These are phyloP conservation scores for Drosophila borborema DNA, from an alignment of 2,888 invertebrate genomes.

Conservation along the genomic window DNA sequence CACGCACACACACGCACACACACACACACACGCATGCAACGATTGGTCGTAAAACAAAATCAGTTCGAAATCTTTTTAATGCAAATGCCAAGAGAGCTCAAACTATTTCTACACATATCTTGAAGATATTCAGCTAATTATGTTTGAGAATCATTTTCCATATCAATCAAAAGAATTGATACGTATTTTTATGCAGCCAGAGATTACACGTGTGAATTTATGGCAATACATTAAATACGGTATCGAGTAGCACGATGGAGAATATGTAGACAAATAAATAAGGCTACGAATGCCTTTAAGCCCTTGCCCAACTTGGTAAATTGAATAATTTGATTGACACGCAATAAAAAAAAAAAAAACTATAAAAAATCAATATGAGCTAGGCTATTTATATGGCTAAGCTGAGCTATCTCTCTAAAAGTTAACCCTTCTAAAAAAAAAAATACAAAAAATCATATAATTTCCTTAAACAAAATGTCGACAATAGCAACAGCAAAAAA, in stretches of 20 bases:
- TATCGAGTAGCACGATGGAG: not conserved
- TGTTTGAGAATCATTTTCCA: not conserved
- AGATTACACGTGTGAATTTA: conserved; percentile 16
- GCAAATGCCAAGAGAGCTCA: conserved; percentile 15
- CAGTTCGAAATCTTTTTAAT: conserved; percentile 1
- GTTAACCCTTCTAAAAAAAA: conserved; percentile 16
- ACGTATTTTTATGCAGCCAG: not conserved
- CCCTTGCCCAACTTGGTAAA: not conserved
- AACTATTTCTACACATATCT: not conserved
- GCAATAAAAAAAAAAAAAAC: not conserved
- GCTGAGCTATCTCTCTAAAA: not conserved
- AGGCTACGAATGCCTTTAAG: not conserved
- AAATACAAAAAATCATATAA: conserved; percentile 39
- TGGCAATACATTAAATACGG: not conserved
- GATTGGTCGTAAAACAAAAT: conserved; percentile 6
- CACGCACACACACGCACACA: conserved; percentile 46
- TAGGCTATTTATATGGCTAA: not conserved
- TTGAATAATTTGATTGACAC: conserved; percentile 13
- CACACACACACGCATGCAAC: conserved; percentile 33
- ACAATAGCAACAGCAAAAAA: conserved; percentile 21
- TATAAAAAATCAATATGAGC: conserved; percentile 3
- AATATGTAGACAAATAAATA: not conserved
- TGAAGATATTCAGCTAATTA: conserved; percentile 7
- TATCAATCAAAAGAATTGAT: not conserved
- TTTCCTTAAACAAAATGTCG: conserved; percentile 42